Evolutionary conservation across 2,797 vertebrate genomes (phyloP).

Genomic region (Trachops cirrhosus): DNA sequence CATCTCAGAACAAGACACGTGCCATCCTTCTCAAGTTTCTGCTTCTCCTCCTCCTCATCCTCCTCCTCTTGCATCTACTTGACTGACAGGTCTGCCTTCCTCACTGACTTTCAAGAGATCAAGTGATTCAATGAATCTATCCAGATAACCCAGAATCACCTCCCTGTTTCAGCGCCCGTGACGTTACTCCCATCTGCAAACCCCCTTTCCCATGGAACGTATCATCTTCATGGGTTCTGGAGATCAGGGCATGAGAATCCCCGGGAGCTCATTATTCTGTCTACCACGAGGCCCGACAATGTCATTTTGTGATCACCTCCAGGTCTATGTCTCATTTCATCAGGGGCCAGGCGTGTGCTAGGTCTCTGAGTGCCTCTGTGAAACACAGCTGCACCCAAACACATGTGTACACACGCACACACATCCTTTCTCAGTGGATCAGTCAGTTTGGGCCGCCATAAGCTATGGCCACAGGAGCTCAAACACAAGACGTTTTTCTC

Average conservation of each 20-base stretch:
- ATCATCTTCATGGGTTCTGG: background rate
- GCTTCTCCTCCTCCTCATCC: rapidly evolving
- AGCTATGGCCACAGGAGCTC: too few species aligned
- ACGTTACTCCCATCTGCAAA: background rate
- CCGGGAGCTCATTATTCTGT: rapidly evolving
- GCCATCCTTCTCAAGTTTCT: rapidly evolving
- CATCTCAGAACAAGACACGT: rapidly evolving
- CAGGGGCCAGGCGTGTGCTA: background rate
- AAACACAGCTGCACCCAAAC: background rate
- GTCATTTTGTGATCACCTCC: rapidly evolving
- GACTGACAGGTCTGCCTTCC: too few species aligned
- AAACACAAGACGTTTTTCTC: too few species aligned
- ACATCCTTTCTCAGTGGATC: rapidly evolving
- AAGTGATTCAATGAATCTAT: rapidly evolving
- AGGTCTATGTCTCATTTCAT: background rate
- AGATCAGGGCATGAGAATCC: background rate
- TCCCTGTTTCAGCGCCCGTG: background rate
- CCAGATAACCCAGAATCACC: background rate
- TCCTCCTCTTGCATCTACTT: rapidly evolving
- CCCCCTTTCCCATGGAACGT: background rate
- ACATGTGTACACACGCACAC: too few species aligned
- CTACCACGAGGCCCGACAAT: rapidly evolving
- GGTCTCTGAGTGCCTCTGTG: background rate
- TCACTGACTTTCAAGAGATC: background rate
- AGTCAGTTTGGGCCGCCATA: rapidly evolving